phyloP scores from a whole-genome alignment of 1,140 invertebrate species.

The Tyrophagus putrescentiae region DNA sequence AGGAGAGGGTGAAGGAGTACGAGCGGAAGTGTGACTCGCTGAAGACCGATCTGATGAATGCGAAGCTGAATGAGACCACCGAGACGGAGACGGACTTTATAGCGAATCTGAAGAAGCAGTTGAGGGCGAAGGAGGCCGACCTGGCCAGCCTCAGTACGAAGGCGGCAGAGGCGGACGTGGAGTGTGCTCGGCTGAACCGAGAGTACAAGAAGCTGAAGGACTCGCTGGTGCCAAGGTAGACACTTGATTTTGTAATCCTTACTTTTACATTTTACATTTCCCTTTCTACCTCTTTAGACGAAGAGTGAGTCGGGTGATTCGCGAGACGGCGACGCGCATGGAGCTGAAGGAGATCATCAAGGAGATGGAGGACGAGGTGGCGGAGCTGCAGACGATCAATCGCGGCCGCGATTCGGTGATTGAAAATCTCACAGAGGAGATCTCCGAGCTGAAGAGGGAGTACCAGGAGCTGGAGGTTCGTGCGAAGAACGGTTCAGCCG shows the following conservation, averaged over 20 bases:
- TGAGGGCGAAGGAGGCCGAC: conserved; percentile 36
- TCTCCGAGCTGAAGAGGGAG: conserved; percentile 39
- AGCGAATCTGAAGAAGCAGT: conserved; percentile 36
- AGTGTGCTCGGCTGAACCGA: conserved; percentile 36
- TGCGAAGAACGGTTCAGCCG: conserved; percentile 36
- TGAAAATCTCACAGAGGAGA: conserved; percentile 37
- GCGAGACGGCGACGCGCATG: conserved; percentile 51
- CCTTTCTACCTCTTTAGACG: conserved; percentile 39
- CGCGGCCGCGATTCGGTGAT: conserved; percentile 42
- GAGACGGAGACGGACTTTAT: conserved; percentile 25
- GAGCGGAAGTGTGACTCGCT: conserved; percentile 47
- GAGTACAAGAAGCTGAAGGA: conserved; percentile 35
- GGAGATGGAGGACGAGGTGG: conserved; percentile 59
- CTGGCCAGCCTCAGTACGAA: conserved; percentile 31
- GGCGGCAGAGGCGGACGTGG: conserved; percentile 27
- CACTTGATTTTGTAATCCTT: neutral
- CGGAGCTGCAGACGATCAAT: conserved; percentile 46
- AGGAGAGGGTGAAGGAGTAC: conserved; percentile 45
- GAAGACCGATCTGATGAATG: conserved; percentile 24
- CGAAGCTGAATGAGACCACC: conserved; percentile 18
- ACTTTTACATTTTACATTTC: neutral
- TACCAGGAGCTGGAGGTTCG: conserved; percentile 41
- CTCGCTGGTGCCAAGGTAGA: conserved; percentile 28
- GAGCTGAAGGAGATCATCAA: conserved; percentile 58
- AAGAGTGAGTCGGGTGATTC: conserved; percentile 48